These are phyloP conservation scores for Prolemur simus DNA, from an alignment of 2,113 vertebrate species.

Conservation along the genomic window DNA sequence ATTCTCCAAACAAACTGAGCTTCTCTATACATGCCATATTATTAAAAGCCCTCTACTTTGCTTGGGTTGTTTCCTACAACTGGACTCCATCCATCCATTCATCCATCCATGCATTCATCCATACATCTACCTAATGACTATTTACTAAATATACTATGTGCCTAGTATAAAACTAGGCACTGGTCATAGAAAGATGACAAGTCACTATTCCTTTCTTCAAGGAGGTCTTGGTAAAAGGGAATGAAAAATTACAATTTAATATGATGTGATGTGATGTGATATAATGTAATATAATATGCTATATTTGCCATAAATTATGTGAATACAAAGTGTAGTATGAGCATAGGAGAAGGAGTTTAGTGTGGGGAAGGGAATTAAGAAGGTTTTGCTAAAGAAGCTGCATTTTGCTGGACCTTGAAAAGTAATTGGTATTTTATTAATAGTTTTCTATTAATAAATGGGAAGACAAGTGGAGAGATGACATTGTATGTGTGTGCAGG, in stretches of 20 bases:
- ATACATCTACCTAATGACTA: not conserved
- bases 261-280: too few relatives aligned
- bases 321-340: not conserved
- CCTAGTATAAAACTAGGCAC: not conserved
- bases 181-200: not conserved
- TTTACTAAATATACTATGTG: not conserved
- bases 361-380: not conserved
- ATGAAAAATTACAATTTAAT: not conserved
- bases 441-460: not conserved
- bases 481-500: not conserved
- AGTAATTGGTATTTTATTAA: not conserved
- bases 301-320: not conserved
- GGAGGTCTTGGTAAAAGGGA: not conserved
- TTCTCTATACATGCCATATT: not conserved
- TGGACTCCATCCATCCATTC: not conserved
- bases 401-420: not conserved
- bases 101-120: not conserved
- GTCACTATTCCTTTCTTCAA: not conserved
- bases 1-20: not conserved
- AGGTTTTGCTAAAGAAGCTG: not conserved
- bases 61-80: not conserved
- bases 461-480: not conserved
- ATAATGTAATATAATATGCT: not conserved
- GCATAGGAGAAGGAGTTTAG: not conserved
- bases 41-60: not conserved